phyloP scores from a whole-genome alignment of 2,113 vertebrate genomes.

The Bagarius yarrelli region DNA sequence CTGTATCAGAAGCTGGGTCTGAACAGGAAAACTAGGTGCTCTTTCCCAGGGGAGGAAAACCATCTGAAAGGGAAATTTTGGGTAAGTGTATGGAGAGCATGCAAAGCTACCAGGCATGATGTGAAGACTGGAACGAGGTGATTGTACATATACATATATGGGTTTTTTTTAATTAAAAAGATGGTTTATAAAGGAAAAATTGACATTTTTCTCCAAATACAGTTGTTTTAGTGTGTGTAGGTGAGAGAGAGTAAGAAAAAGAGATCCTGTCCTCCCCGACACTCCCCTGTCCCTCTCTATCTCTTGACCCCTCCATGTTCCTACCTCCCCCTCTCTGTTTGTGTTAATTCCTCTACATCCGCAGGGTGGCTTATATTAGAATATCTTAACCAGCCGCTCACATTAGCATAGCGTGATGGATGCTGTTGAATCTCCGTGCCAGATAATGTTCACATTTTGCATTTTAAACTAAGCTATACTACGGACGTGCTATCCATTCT shows the following conservation, averaged over 20 bases:
- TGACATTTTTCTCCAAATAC: background rate
- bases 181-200: background rate
- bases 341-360: slow-evolving; percentile 84
- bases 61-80: background rate
- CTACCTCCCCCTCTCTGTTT: slow-evolving; percentile 75
- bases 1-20: slow-evolving; percentile 31
- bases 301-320: slow-evolving; percentile 79
- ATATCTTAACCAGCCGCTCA: slow-evolving; percentile 79
- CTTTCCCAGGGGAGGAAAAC: background rate
- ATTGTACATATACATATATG: background rate
- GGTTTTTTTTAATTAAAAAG: background rate
- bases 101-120: background rate
- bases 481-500: slow-evolving; percentile 77
- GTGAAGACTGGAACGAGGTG: background rate
- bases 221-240: slow-evolving; percentile 43
- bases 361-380: slow-evolving; percentile 83
- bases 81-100: background rate
- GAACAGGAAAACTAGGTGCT: slow-evolving; percentile 2
- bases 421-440: slow-evolving; percentile 78
- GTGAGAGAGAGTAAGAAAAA: slow-evolving; percentile 51
- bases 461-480: slow-evolving; percentile 82
- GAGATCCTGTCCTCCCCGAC: slow-evolving; percentile 63
- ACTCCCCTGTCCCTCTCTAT: slow-evolving; percentile 70
- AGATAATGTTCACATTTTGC: slow-evolving; percentile 84
- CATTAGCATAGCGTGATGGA: slow-evolving; percentile 84